Evolutionary conservation across 2,888 invertebrate genomes (phyloP), one percentile per base, ranked within the genome.

Genomic region (Trissolcus japonicus): DNA sequence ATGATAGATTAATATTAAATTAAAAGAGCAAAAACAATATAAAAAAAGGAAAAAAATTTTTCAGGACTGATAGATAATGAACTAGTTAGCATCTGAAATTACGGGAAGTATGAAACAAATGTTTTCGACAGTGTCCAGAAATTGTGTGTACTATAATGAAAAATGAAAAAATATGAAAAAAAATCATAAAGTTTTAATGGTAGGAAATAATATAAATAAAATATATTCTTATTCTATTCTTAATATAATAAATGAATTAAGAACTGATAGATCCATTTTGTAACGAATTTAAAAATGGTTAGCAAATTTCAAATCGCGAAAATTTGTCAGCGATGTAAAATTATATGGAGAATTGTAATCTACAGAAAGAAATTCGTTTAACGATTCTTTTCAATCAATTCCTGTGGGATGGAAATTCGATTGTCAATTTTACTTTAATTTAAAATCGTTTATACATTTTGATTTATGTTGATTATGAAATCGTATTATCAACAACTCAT

Each of bases 191-290:
- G 65, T 46, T 69, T 78, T 74, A 78, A 74, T 29, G 29, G 17
- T 74, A 78, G 69, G 35, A 46, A 62, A 60, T 77, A 68, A 67
- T 69, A 76, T 62, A 65, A 60, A 69, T 65, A 65, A 65, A 63
- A 59, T 55, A 57, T 68, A 77, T 72, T 69, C 56, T 69, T 69
- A 61, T 29, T 73, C 54, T 77, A 63, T 73, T 73, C 62, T 65
- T 71, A 76, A 65, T 56, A 71, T 41, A 56, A 71, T 16, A 53
- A 71, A 63, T n/a, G 21, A 57, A 63, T 43, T 62, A 40, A 57
- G 21, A 71, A 57, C 35, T 14, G 25, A 61, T 55, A 61, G 41
- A 16, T 55, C 25, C 56, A 41, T 71, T 71, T 76, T 61, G 66
- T 71, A 67, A 66, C 65, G 40, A 65, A 63, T 61, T 59, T 41